A percentile compares a stretch with the other conserved stretches of the same genome.
These are phyloP conservation scores for Phoenoteleia sp. DNA, from an alignment of 2,888 invertebrate species.

Conservation along the genomic window DNA sequence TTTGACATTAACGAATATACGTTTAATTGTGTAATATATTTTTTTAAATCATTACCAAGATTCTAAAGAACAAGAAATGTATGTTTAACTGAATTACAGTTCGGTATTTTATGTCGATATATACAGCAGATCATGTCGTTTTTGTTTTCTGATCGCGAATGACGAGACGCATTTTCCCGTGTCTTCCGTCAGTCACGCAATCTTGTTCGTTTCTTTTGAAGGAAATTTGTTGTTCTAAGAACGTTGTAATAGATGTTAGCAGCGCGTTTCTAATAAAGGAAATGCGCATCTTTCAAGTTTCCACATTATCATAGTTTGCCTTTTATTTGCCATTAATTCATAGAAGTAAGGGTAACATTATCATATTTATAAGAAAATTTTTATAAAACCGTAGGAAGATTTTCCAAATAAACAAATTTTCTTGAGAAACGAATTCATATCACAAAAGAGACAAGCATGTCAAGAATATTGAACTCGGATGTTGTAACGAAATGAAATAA, in stretches of 20 bases:
- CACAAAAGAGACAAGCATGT: too few relatives aligned
- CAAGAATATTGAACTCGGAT: too few relatives aligned
- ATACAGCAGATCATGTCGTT: slow-evolving; percentile 36
- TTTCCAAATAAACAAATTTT: too few relatives aligned
- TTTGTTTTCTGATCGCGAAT: slow-evolving; percentile 47
- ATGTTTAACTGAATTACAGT: slow-evolving; percentile 22
- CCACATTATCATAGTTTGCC: slow-evolving; percentile 1
- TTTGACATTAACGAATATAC: too few relatives aligned
- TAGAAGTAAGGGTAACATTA: slow-evolving; percentile 12
- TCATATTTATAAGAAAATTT: not conserved
- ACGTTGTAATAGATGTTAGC: slow-evolving; percentile 13
- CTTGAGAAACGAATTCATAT: too few relatives aligned
- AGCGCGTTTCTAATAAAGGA: slow-evolving; percentile 34
- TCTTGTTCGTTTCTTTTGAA: slow-evolving; percentile 53
- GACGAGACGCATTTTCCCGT: slow-evolving; percentile 51
- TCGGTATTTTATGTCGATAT: slow-evolving; percentile 6
- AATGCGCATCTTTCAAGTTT: slow-evolving; percentile 31
- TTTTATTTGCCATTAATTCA: slow-evolving; percentile 7
- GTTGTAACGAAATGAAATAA: too few relatives aligned
- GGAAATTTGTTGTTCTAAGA: slow-evolving; percentile 51
- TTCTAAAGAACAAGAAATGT: slow-evolving; percentile 2
- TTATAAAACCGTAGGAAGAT: too few relatives aligned
- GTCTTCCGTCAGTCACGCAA: slow-evolving; percentile 13
- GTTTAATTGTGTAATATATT: too few relatives aligned
- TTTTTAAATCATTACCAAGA: not conserved